Conservation (phyloP, 2,888 invertebrate genomes). For the Thecophora atra region DNA sequence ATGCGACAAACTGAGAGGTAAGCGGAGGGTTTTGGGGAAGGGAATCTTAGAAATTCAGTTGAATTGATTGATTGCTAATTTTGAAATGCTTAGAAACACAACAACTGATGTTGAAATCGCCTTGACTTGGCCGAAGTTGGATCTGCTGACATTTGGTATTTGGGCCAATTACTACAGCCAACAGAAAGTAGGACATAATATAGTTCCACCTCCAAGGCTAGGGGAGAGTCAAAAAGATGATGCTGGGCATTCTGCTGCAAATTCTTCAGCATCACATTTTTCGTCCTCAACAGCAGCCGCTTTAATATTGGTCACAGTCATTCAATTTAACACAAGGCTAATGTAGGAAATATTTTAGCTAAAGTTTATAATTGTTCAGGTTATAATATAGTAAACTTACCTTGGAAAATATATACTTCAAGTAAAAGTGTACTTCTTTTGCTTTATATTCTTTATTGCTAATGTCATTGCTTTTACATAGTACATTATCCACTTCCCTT, state of each 20-base stretch:
- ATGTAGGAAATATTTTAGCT: too few species aligned
- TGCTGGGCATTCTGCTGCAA: not conserved
- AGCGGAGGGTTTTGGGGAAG: not conserved
- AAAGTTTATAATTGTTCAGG: too few species aligned
- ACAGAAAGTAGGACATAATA: slow-evolving; percentile 48
- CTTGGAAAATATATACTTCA: too few species aligned
- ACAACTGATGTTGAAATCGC: slow-evolving; percentile 43
- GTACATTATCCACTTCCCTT: too few species aligned
- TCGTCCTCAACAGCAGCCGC: not conserved
- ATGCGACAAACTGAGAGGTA: slow-evolving; percentile 17
- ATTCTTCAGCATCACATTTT: not conserved
- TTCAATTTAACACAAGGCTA: too few species aligned
- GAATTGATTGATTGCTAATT: not conserved
- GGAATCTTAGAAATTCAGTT: not conserved
- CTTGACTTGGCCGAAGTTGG: slow-evolving; percentile 49
- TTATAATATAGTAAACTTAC: too few species aligned
- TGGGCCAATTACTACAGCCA: slow-evolving; percentile 58
- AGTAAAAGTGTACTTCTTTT: too few species aligned
- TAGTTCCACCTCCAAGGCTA: slow-evolving; percentile 44
- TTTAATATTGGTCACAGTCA: slow-evolving; percentile 1
- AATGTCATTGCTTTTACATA: too few species aligned
- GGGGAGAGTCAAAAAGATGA: too few species aligned
- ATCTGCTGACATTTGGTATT: slow-evolving; percentile 62
- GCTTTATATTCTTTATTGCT: too few species aligned
- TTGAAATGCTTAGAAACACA: slow-evolving; percentile 27